These are phyloP conservation scores for Peromyscus melanophrys DNA, from an alignment of 2,797 vertebrate species.

Conservation along the genomic window DNA sequence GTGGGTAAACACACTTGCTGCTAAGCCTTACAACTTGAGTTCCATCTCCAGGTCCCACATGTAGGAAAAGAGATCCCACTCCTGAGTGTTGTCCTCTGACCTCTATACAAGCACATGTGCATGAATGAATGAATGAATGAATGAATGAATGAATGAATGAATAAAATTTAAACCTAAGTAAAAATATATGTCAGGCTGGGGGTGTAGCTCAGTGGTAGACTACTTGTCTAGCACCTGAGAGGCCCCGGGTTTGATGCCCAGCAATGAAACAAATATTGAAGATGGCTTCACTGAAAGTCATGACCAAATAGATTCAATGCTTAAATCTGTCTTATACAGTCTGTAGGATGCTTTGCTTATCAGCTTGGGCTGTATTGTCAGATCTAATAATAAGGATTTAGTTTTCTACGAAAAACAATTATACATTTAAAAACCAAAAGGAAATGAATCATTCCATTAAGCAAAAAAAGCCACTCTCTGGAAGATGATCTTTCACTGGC, in stretches of 20 bases:
- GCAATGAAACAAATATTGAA: not conserved
- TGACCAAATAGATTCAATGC: constrained; percentile 27
- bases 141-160: not conserved
- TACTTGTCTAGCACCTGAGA: not conserved
- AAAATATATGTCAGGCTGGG: not conserved
- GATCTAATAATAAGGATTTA: constrained; percentile 32
- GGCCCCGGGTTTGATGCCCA: not conserved
- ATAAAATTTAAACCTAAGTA: not conserved
- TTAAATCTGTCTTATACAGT: constrained; percentile 38
- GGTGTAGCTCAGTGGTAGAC: not conserved
- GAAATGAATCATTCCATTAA: constrained; percentile 64
- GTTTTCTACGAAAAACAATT: constrained; percentile 68
- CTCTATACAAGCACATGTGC: not conserved
- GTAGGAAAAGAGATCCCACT: not conserved
- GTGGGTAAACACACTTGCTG: not conserved
- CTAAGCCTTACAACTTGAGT: not conserved
- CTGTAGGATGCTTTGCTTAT: not conserved
- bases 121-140: not conserved
- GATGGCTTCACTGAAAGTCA: constrained; percentile 53
- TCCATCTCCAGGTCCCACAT: not conserved
- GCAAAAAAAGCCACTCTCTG: not conserved
- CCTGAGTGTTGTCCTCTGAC: not conserved
- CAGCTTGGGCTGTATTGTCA: constrained; percentile 1
- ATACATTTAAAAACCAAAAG: constrained; percentile 62
- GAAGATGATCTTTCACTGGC: not conserved